These are phyloP conservation scores for Triplophysa dalaica DNA, from an alignment of 2,113 vertebrate species.

Conservation along the genomic window DNA sequence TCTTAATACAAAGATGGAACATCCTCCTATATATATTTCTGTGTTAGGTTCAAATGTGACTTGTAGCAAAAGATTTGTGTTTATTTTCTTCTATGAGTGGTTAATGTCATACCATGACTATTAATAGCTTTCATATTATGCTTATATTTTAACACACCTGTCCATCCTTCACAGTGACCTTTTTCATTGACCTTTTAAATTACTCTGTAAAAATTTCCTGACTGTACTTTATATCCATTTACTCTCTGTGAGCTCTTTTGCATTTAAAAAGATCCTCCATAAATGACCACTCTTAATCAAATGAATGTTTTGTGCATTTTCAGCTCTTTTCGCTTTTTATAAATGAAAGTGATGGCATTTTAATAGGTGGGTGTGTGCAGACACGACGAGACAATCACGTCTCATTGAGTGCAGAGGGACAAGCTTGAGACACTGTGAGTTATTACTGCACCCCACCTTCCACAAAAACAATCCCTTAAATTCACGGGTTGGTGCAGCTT, in stretches of 20 bases:
- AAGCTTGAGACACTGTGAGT: slow-evolving; percentile 63
- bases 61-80: neutral
- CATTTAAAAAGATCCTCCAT: slow-evolving; percentile 34
- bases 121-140: slow-evolving; percentile 8
- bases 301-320: slow-evolving; percentile 53
- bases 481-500: slow-evolving; percentile 10
- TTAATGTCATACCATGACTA: neutral
- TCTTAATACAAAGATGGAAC: no score
- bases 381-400: slow-evolving; percentile 60
- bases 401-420: slow-evolving; percentile 63
- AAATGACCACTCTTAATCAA: slow-evolving; percentile 49
- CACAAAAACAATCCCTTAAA: slow-evolving; percentile 46
- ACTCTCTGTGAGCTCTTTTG: slow-evolving; percentile 38
- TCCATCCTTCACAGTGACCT: slow-evolving; percentile 32
- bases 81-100: neutral
- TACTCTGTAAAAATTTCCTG: neutral
- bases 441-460: slow-evolving; percentile 52
- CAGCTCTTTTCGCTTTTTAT: slow-evolving; percentile 54
- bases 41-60: neutral
- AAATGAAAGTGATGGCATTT: slow-evolving; percentile 69
- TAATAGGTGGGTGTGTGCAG: slow-evolving; percentile 67
- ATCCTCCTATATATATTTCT: neutral
- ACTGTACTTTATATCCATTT: slow-evolving; percentile 38
- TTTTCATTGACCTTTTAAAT: slow-evolving; percentile 24
- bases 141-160: slow-evolving; percentile 8